Conservation (phyloP, 1,140 invertebrate genomes). For the Scaptodrosophila lebanonensis region DNA sequence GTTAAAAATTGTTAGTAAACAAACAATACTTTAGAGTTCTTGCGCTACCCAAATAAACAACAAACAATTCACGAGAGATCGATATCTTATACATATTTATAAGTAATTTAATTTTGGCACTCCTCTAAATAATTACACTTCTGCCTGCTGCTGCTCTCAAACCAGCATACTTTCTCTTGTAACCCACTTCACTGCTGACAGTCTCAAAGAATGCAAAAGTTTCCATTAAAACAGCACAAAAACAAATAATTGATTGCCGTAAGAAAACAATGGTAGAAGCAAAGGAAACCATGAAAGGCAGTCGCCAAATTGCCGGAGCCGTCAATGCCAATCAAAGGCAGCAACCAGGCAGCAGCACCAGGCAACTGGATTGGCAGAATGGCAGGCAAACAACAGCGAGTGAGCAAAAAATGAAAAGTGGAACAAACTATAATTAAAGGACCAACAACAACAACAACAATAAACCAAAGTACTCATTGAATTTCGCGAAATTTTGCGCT, state of each 20-base stretch:
- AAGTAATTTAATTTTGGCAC: too few species aligned
- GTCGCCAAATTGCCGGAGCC: slow-evolving; percentile 33
- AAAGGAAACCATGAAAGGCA: neutral
- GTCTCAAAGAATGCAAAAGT: too few species aligned
- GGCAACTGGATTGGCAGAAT: slow-evolving; percentile 13
- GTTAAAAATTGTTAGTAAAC: too few species aligned
- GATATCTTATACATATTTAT: too few species aligned
- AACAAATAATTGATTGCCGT: slow-evolving; percentile 59
- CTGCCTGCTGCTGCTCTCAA: too few species aligned
- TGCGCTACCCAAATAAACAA: too few species aligned
- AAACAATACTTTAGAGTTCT: too few species aligned
- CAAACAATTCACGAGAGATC: too few species aligned
- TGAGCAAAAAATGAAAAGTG: slow-evolving; percentile 9
- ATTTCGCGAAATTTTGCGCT: slow-evolving; percentile 15
- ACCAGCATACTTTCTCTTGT: too few species aligned
- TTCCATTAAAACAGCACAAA: too few species aligned
- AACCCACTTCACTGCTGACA: too few species aligned
- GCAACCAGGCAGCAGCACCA: slow-evolving; percentile 2
- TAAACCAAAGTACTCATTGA: neutral
- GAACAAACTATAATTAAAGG: slow-evolving; percentile 16
- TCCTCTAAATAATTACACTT: too few species aligned
- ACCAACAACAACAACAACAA: slow-evolving; percentile 1
- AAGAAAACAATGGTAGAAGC: slow-evolving; percentile 8
- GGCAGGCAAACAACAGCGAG: slow-evolving; percentile 1
- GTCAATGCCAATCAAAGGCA: slow-evolving; percentile 36